phyloP scores from a whole-genome alignment of 2,888 invertebrate species.

The Sipha maydis region DNA sequence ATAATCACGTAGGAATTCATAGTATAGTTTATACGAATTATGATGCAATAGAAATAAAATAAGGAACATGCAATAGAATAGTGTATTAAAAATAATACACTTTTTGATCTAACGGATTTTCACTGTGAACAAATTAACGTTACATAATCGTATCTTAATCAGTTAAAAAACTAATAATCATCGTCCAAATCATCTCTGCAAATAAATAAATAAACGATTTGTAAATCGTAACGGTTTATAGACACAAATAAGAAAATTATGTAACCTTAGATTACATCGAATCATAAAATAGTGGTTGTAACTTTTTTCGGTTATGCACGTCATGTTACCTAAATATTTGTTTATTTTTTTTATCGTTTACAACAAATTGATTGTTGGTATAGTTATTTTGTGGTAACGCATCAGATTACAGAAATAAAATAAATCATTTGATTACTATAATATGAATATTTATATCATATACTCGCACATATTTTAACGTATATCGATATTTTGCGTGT shows the following conservation, averaged over 20 bases:
- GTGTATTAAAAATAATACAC: neutral
- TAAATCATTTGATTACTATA: too few relatives aligned
- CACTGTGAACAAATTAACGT: neutral
- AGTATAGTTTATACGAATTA: neutral
- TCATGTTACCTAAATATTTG: neutral
- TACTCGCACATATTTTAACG: too few relatives aligned
- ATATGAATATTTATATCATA: too few relatives aligned
- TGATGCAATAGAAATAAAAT: neutral
- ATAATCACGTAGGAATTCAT: neutral
- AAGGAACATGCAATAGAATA: neutral
- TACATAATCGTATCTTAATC: slow-evolving; percentile 8
- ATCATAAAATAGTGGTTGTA: neutral
- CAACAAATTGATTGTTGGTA: neutral
- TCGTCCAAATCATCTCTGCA: neutral
- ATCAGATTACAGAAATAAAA: too few relatives aligned
- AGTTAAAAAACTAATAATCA: neutral
- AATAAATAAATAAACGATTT: neutral
- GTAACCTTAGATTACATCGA: neutral
- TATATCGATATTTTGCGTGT: too few relatives aligned
- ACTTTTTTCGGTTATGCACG: neutral
- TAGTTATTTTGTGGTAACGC: too few relatives aligned
- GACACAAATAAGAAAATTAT: neutral
- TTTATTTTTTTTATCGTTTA: neutral
- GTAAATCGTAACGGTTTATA: neutral
- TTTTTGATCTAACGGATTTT: neutral